Conservation (phyloP, 2,888 invertebrate species). For the Drosophila monieri region DNA sequence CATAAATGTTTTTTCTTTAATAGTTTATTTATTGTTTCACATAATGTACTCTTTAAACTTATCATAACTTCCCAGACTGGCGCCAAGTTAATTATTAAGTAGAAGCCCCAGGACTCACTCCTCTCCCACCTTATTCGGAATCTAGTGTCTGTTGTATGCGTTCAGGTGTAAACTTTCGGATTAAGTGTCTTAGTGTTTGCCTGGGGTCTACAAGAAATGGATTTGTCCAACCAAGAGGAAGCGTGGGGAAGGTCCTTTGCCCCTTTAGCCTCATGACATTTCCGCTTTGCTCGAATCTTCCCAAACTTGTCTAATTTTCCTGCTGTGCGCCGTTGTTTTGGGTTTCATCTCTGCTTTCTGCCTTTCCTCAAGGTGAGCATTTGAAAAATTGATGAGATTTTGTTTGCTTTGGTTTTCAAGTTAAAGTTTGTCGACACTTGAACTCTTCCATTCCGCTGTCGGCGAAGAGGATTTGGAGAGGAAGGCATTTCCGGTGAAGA, state of each 20-base stretch:
- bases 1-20: background rate
- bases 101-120: conserved; percentile 48
- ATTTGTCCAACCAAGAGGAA: conserved; percentile 52
- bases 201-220: conserved; percentile 47
- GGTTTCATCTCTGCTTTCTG: background rate
- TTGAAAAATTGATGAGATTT: conserved; percentile 74
- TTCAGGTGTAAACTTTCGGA: conserved; percentile 80
- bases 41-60: background rate
- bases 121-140: conserved; percentile 2
- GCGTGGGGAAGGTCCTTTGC: background rate
- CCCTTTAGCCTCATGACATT: conserved; percentile 45
- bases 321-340: conserved; percentile 19
- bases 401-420: conserved; percentile 46
- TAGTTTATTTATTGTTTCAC: too few relatives aligned
- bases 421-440: conserved; percentile 51
- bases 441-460: conserved; percentile 48
- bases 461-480: conserved; percentile 21
- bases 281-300: conserved; percentile 54
- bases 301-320: conserved; percentile 69
- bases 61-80: conserved; percentile 10
- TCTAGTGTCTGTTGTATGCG: conserved; percentile 61
- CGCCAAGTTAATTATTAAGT: conserved; percentile 76
- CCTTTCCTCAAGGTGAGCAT: conserved; percentile 56
- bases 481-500: conserved; percentile 13
- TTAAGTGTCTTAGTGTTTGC: conserved; percentile 76